Conservation (phyloP, 2,888 invertebrate genomes). For the Cheilosia impressa region DNA sequence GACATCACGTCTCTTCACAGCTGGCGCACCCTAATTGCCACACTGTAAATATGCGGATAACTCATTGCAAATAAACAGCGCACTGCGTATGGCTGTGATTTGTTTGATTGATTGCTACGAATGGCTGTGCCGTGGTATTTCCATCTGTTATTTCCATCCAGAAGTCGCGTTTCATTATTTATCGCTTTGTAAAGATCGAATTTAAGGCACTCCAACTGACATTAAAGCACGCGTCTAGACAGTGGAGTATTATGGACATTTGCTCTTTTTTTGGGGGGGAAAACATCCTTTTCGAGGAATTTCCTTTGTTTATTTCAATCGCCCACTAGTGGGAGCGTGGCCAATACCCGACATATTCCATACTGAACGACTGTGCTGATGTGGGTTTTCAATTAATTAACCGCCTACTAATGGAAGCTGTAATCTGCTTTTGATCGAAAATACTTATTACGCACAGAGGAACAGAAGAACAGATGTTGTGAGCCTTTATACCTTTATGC, state of each 20-base stretch:
- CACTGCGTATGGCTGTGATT: constrained; percentile 26
- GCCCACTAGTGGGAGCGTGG: background rate
- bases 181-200: constrained; percentile 26
- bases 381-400: constrained; percentile 49
- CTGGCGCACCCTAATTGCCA: constrained; percentile 46
- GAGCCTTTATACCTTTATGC: no score
- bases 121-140: background rate
- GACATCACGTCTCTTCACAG: constrained; percentile 14
- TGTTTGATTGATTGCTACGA: constrained; percentile 52
- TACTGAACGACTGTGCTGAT: constrained; percentile 33
- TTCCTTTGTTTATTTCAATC: background rate
- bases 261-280: no score
- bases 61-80: constrained; percentile 24
- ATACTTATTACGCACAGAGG: constrained; percentile 1
- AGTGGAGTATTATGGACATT: background rate
- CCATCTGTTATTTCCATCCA: constrained; percentile 18
- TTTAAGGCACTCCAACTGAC: constrained; percentile 32
- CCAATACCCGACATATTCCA: constrained; percentile 14
- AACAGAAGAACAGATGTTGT: constrained; percentile 12
- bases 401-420: constrained; percentile 46
- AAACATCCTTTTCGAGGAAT: background rate
- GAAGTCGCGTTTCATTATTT: constrained; percentile 42
- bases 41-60: constrained; percentile 35
- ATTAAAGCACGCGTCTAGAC: constrained; percentile 54
- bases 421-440: constrained; percentile 51